Evolutionary conservation across 2,888 invertebrate species (phyloP).

Genomic region (Chrysodeixis includens): DNA sequence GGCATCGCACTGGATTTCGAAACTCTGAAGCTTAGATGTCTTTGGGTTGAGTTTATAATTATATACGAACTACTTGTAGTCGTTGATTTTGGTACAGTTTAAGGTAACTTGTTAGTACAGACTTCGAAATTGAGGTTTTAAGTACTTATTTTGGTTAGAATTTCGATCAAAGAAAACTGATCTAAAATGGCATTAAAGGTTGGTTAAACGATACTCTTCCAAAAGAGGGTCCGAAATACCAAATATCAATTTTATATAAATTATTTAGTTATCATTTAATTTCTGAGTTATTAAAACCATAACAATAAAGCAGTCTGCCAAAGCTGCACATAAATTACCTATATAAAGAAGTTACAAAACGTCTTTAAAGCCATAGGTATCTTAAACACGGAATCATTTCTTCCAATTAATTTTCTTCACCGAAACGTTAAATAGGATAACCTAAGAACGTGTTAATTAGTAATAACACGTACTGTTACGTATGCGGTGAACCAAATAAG

Average conservation of each 20-base stretch:
- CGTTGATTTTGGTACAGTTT: slow-evolving; percentile 27
- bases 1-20: slow-evolving; percentile 36
- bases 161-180: neutral
- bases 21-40: slow-evolving; percentile 31
- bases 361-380: no score
- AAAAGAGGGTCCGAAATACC: no score
- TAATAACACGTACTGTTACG: slow-evolving; percentile 45
- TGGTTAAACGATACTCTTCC: no score
- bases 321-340: no score
- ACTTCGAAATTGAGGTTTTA: slow-evolving; percentile 19
- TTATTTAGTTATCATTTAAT: no score
- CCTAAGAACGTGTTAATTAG: slow-evolving; percentile 41
- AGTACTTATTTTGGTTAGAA: slow-evolving; percentile 13
- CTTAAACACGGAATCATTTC: no score
- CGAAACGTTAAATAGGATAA: slow-evolving; percentile 25
- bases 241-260: no score
- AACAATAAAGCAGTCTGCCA: no score
- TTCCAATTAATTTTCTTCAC: slow-evolving; percentile 32
- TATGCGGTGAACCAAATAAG: slow-evolving; percentile 48
- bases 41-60: slow-evolving; percentile 40
- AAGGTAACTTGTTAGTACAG: slow-evolving; percentile 38
- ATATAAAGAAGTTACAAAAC: no score
- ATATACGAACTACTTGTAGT: slow-evolving; percentile 13
- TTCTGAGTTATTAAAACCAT: no score
- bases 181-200: neutral